Evolutionary conservation across 2,113 vertebrate species (phyloP), one percentile per base, ranked within the genome.

Genomic region (Nanger granti): DNA sequence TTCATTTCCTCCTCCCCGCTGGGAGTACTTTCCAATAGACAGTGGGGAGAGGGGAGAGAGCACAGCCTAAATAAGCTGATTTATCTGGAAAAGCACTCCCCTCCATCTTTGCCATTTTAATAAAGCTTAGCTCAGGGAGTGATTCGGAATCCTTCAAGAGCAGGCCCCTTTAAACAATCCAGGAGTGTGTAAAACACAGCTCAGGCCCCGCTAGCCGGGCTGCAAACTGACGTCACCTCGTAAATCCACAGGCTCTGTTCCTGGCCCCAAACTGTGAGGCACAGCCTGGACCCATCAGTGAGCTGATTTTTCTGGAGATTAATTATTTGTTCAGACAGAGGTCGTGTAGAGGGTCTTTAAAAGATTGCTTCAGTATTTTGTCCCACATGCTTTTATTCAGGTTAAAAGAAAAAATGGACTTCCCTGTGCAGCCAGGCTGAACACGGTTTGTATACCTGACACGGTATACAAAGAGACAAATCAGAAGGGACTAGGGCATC

Each of bases 241-340:
- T 98, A 98, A 98, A 98, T 98, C 98, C 95, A 92, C 47, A 88
- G 92, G 87, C 73, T 83, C 54, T 88, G 34, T 44, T 98, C 94
- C 96, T 8, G 90, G 76, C 92, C 80, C 94, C 88, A 44, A 37
- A 10, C 64, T 79, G 96, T 87, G 79, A 28, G 34, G 85, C 94
- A 44, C 89, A 97, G 97, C 82, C 93, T 95, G 91, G 85, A 88
- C 86, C 93, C 97, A 95, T 98, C 97, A 97, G 96, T 64, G 54
- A 95, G 92, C 44, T 90, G 89, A 92, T 97, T 98, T 98, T 97
- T 86, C 92, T 96, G 97, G 94, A 95, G 97, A 97, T 98, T 98
- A 98, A 98, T 98, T 98, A 98, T 97, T 98, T 93, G 76, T 97
- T 98, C 98, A 97, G 97, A 94, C 96, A 83, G 95, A 97, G 94